Base-by-base conservation (phyloP, 2,797 vertebrate genomes). In the Nothura maculosa region DNA sequence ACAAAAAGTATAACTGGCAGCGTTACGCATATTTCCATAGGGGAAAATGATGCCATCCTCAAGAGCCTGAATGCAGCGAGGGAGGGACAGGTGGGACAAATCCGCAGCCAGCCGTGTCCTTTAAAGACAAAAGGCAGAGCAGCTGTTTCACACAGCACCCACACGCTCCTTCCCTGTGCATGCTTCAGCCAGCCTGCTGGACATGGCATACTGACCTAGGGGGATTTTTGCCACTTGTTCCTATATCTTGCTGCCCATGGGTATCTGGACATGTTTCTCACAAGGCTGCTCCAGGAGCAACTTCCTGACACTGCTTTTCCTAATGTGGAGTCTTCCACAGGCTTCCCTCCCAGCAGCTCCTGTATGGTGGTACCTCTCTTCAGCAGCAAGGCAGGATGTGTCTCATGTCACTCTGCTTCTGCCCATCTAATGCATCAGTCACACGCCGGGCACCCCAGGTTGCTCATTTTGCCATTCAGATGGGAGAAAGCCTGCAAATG, bases 91-190 rank as follows among this genome's bases (percentile, higher is more conserved):
- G 27, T 6, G 36, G 42, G 20, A 62, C 52, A 36, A 27, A 25
- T 13, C 9, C 15, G 28, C 57, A 3, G 5, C 27, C n/a, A 50
- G 15, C 60, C 58, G 8, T 67, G 54, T 60, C 42, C 52, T 43
- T 34, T 32, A 30, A 34, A 69, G 62, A 60, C 64, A 78, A 63
- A 61, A 18, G 43, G 22, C 43, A 34, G 10, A 58, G 15, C 8
- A 14, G 27, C 10, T 75, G 8, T 25, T 25, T 50, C 4, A 60
- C 63, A 42, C 34, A 48, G 18, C 19, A 7, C 42, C 45, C 43
- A 17, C 0, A 2, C 1, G 0, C 25, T 58, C 6, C 30, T 48
- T 32, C 21, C 16, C 63, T 40, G 9, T 14, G 21, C 22, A 61
- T 52, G 18, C 27, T 40, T 64, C 64, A 62, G 20, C 75, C 14